A percentile compares a stretch with the other conserved stretches of the same genome.
These are phyloP conservation scores for Poeciliopsis gracilis DNA, from an alignment of 2,797 vertebrate species.

Conservation along the genomic window DNA sequence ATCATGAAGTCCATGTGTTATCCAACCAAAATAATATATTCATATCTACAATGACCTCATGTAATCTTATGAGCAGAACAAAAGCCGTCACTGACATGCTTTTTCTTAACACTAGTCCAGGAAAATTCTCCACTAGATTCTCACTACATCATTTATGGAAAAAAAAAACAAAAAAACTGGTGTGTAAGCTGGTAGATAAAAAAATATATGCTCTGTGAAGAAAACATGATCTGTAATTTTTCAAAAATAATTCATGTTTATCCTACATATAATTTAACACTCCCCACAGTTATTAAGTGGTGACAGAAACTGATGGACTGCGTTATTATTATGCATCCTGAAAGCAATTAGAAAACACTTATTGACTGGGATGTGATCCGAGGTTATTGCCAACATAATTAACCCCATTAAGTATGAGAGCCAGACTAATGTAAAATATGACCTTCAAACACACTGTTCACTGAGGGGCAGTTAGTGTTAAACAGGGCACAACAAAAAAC, in stretches of 20 bases:
- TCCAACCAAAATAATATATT: background rate
- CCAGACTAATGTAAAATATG: conserved; percentile 59
- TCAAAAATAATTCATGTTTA: conserved; percentile 29
- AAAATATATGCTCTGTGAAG: background rate
- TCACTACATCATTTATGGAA: background rate
- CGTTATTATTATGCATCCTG: conserved; percentile 66
- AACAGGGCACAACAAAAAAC: conserved; percentile 14
- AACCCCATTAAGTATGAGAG: conserved; percentile 66
- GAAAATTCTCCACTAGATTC: background rate
- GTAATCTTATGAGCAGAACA: background rate
- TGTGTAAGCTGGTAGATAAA: background rate
- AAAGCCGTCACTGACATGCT: background rate
- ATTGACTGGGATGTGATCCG: conserved; percentile 64
- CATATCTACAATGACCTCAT: background rate
- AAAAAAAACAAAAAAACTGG: background rate
- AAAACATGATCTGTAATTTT: conserved; percentile 10
- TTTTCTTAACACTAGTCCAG: background rate
- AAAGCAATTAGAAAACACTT: conserved; percentile 75
- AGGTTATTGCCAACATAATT: conserved; percentile 71
- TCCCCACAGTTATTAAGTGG: conserved; percentile 52
- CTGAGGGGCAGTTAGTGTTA: conserved; percentile 35
- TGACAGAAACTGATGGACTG: conserved; percentile 66
- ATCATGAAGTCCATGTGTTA: background rate
- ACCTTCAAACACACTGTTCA: conserved; percentile 58
- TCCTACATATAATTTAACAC: conserved; percentile 56